Evolutionary conservation across 2,797 vertebrate species (phyloP), one percentile per base, ranked within the genome.

Genomic region (Sebastes steindachneri): DNA sequence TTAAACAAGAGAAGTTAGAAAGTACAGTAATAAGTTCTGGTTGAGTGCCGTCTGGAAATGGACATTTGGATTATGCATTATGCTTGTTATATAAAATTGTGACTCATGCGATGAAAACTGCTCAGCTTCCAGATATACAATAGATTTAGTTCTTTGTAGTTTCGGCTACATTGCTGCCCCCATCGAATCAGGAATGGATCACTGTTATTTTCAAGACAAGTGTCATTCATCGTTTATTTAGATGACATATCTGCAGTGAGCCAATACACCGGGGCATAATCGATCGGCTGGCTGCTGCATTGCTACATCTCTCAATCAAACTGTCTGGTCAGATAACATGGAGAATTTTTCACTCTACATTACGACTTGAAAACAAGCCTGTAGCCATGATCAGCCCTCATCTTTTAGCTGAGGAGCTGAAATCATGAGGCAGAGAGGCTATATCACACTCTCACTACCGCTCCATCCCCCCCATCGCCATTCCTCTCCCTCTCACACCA

Each of bases 291-390:
- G 57, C 89, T 80, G 83, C 84, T 75, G 80, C 87, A 75, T 23
- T 37, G 80, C 81, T 71, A 67, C 84, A 76, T 85, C 91, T 83
- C 84, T 92, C 89, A 65, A 88, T 91, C 91, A 90, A 91, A 81
- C 68, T 65, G 68, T 77, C 85, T 70, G 31, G 63, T 89, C 90
- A 57, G 77, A 89, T 89, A 80, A 92, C 88, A 45, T 2, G 12
- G 48, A 59, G 67, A 69, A 31, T 82, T 64, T 76, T 79, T 83
- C 71, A 65, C 76, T 17, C 31, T 29, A 72, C 64, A 82, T 78
- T 62, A 68, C 26, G 59, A 71, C 58, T 45, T 69, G 71, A 80
- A 77, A 73, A 79, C 64, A 75, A 54, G 35, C 86, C 86, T 41
- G 75, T 23, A 25, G 83, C 77, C 80, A 79, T 57, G 81, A 87